phyloP scores from a whole-genome alignment of 2,113 vertebrate species.

The Dascyllus trimaculatus region DNA sequence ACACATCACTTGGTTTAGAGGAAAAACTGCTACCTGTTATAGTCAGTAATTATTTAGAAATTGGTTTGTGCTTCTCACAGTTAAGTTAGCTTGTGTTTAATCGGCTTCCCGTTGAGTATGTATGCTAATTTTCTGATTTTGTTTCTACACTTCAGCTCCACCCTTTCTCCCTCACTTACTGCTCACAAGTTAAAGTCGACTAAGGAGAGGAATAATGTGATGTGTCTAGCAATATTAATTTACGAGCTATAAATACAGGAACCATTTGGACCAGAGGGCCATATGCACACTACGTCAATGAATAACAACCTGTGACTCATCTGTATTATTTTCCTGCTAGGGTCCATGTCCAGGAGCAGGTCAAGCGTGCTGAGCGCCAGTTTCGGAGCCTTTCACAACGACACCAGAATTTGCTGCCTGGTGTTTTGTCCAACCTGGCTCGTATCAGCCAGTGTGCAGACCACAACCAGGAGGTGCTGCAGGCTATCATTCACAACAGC shows the following conservation, averaged over 20 bases:
- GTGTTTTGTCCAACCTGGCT: constrained; percentile 91
- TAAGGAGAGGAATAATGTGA: neutral
- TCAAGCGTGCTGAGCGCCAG: constrained; percentile 94
- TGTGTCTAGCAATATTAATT: too few species aligned
- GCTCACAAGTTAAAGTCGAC: neutral
- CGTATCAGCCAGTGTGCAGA: constrained; percentile 92
- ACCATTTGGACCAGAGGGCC: neutral
- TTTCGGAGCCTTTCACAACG: constrained; percentile 90
- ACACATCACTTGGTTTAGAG: neutral
- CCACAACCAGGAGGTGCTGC: constrained; percentile 94
- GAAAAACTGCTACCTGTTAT: neutral
- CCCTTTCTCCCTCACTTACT: neutral
- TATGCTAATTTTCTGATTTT: neutral
- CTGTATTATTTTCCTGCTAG: constrained; percentile 78
- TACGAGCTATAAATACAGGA: neutral
- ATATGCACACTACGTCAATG: neutral
- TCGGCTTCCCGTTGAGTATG: neutral
- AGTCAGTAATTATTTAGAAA: neutral
- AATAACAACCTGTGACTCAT: neutral
- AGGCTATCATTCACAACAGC: constrained; percentile 94
- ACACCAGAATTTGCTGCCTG: constrained; percentile 91
- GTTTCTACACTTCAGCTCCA: neutral
- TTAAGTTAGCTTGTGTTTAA: neutral
- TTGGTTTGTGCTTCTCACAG: neutral
- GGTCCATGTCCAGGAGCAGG: constrained; percentile 92